phyloP scores from a whole-genome alignment of 1,140 invertebrate species.

The Drosophila biarmipes region DNA sequence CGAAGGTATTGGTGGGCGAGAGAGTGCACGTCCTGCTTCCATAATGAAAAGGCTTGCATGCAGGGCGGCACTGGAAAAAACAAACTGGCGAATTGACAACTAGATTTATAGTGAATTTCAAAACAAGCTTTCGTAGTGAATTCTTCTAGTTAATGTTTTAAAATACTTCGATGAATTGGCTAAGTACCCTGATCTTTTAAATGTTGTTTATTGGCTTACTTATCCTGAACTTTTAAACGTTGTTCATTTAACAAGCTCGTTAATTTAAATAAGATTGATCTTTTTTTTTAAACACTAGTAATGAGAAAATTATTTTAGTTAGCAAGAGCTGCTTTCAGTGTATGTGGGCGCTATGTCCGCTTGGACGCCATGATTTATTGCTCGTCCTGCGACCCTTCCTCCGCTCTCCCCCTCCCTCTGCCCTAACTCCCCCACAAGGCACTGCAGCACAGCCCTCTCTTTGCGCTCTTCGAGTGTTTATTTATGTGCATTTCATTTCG shows the following conservation, averaged over 20 bases:
- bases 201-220: too few relatives aligned
- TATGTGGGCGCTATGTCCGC: conserved; percentile 49
- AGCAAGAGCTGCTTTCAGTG: not conserved
- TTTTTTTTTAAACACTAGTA: too few relatives aligned
- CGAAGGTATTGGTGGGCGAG: not conserved
- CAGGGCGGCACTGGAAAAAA: not conserved
- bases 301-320: too few relatives aligned
- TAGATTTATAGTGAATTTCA: not conserved
- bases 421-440: not conserved
- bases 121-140: not conserved
- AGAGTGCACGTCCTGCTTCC: conserved; percentile 33
- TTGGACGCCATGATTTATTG: conserved; percentile 71
- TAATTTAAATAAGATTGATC: too few relatives aligned
- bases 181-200: too few relatives aligned
- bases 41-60: conserved; percentile 64
- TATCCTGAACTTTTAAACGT: too few relatives aligned
- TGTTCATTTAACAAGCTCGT: too few relatives aligned
- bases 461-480: conserved; percentile 34
- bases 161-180: too few relatives aligned
- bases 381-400: conserved; percentile 35
- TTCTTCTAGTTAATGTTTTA: too few relatives aligned
- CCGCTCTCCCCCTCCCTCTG: conserved; percentile 2
- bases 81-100: too few relatives aligned
- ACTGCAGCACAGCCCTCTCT: conserved; percentile 24
- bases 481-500: conserved; percentile 54